phyloP scores from a whole-genome alignment of 2,888 invertebrate genomes.

The Acrocera orbiculus region DNA sequence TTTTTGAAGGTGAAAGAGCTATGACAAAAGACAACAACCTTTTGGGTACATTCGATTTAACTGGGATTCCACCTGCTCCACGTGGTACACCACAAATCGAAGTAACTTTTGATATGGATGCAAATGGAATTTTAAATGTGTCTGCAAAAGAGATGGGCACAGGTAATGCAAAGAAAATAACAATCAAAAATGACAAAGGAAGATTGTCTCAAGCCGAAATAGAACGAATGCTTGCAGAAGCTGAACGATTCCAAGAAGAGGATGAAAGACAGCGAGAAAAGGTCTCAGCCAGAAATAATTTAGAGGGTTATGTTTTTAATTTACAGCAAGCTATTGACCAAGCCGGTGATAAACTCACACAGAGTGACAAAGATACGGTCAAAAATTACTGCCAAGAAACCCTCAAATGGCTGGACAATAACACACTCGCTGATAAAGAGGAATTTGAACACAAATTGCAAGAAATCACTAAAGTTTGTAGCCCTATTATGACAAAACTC shows the following conservation, averaged over 20 bases:
- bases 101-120: slow-evolving; percentile 67
- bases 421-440: slow-evolving; percentile 55
- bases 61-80: slow-evolving; percentile 89
- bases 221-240: slow-evolving; percentile 58
- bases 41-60: slow-evolving; percentile 87
- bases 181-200: slow-evolving; percentile 69
- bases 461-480: slow-evolving; percentile 27
- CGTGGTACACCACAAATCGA: slow-evolving; percentile 76
- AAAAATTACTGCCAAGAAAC: slow-evolving; percentile 43
- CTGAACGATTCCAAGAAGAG: slow-evolving; percentile 54
- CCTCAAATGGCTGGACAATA: slow-evolving; percentile 56
- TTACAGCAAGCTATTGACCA: slow-evolving; percentile 53
- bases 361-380: slow-evolving; percentile 50
- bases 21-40: slow-evolving; percentile 90
- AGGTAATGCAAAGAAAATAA: slow-evolving; percentile 54
- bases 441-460: slow-evolving; percentile 43
- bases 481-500: slow-evolving; percentile 34
- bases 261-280: slow-evolving; percentile 51
- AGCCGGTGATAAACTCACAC: slow-evolving; percentile 40
- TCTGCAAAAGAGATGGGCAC: slow-evolving; percentile 53
- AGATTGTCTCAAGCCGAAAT: slow-evolving; percentile 65
- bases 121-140: slow-evolving; percentile 88
- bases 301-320: slow-evolving; percentile 50
- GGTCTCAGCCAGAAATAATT: slow-evolving; percentile 48
- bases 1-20: slow-evolving; percentile 62